Base-by-base conservation (phyloP, 2,888 invertebrate species). In the Scaptomyza polygonia region DNA sequence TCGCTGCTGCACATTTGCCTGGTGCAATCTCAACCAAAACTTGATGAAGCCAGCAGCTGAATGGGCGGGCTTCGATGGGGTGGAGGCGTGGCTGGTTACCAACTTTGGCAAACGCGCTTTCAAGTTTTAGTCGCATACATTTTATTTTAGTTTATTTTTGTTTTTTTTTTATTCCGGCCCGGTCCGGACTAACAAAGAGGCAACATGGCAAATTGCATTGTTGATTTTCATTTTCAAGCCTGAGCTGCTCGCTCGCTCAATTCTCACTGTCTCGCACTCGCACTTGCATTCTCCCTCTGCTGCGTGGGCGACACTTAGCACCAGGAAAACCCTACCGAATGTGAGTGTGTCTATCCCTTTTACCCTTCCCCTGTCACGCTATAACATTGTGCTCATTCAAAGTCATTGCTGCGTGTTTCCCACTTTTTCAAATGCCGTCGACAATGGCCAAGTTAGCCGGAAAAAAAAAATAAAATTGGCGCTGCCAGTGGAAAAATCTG, bases 141-240 rank as follows among this genome's bases (percentile, higher is more conserved):
- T 73, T 73, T 75, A 66, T 53, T 67, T 54, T 61, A 18, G 11
- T 43, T 67, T 61, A 34, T 71, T 43, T 43, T 36, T 3, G 44
- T 9, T 16, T n/a, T 43, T 44, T 21, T 43, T 39, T 51, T 55
- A 45, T 62, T 67, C 55, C 45, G 64, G 56, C 51, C 67, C 57
- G 66, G 56, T 45, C 67, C 54, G 53, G 39, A 40, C 69, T 48
- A 72, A 67, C 72, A 67, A 80, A 68, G 77, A 59, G 69, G 71
- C 79, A 79, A 79, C 82, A 68, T 71, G 69, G 86, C 86, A 88
- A 84, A 88, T 88, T 86, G 88, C 85, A 88, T 88, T 88, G 88
- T 86, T 86, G 79, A 86, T 86, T 88, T 86, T 88, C 73, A 86
- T 86, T 86, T 86, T 86, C 82, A 88, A 86, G 84, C 88, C 86